A percentile compares a stretch with the other conserved stretches of the same genome.
These are phyloP conservation scores for Mesembrinibis cayennensis DNA, from an alignment of 2,113 vertebrate genomes.

Conservation along the genomic window DNA sequence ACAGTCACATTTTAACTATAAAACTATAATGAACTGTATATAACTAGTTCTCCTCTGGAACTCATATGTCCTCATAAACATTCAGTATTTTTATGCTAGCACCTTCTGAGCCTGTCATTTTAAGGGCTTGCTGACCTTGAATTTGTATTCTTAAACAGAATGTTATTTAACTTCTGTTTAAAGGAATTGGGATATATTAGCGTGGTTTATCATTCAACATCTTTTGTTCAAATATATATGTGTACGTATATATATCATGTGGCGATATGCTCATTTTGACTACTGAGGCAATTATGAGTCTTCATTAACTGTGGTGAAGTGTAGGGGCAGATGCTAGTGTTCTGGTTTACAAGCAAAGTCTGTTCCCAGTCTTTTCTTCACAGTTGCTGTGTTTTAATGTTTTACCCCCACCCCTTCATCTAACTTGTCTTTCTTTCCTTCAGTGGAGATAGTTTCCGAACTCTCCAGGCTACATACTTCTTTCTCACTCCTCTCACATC, in stretches of 20 bases:
- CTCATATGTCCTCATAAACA: neutral
- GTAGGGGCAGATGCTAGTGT: neutral
- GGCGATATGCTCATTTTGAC: neutral
- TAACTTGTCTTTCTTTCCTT: constrained; percentile 44
- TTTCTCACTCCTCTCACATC: neutral
- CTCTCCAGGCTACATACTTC: neutral
- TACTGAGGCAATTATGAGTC: neutral
- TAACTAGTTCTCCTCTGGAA: neutral
- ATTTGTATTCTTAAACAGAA: neutral
- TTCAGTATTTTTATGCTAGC: neutral
- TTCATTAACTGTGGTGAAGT: neutral
- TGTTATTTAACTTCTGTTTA: neutral
- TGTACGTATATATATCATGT: neutral
- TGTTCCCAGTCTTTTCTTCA: constrained; percentile 5
- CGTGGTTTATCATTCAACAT: neutral
- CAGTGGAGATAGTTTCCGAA: constrained; percentile 41
- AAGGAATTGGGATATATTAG: neutral
- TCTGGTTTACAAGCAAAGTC: neutral
- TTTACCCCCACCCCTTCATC: neutral
- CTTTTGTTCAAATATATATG: neutral
- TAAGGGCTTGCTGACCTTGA: neutral
- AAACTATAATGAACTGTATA: neutral
- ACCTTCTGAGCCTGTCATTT: neutral
- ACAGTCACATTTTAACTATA: neutral
- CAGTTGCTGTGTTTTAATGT: neutral